These are phyloP conservation scores for Ectropis grisescens DNA, from an alignment of 1,140 invertebrate genomes.

Conservation along the genomic window DNA sequence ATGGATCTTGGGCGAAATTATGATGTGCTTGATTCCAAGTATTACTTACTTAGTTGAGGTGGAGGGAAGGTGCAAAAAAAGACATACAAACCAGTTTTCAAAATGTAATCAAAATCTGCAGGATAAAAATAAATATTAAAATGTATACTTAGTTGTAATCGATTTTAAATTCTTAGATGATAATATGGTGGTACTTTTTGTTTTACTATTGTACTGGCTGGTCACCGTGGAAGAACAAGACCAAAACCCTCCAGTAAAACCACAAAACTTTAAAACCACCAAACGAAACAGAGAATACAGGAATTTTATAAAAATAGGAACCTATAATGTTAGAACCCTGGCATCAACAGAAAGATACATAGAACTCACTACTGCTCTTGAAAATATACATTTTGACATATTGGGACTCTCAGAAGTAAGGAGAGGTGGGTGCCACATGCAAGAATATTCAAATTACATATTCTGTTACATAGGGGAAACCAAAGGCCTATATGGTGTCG, in stretches of 20 bases:
- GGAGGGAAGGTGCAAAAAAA: too few relatives aligned
- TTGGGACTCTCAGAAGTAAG: slow-evolving; percentile 1
- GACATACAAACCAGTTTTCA: too few relatives aligned
- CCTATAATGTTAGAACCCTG: slow-evolving; percentile 1
- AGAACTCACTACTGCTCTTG: background rate
- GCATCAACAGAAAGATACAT: slow-evolving; percentile 1
- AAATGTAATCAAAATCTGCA: too few relatives aligned
- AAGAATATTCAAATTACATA: slow-evolving; percentile 1
- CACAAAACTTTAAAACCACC: slow-evolving; percentile 4
- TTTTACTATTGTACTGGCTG: too few relatives aligned
- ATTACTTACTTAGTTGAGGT: too few relatives aligned
- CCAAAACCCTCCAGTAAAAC: slow-evolving; percentile 1
- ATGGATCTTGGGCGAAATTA: too few relatives aligned
- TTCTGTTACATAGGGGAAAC: slow-evolving; percentile 1
- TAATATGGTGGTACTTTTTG: too few relatives aligned
- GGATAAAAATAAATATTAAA: too few relatives aligned
- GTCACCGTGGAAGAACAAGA: slow-evolving; percentile 1
- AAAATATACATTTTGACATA: slow-evolving; percentile 1
- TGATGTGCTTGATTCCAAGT: too few relatives aligned
- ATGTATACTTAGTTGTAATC: too few relatives aligned
- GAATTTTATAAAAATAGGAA: slow-evolving; percentile 1
- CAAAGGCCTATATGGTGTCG: too few relatives aligned
- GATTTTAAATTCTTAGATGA: too few relatives aligned
- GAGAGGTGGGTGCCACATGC: background rate
- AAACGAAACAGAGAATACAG: slow-evolving; percentile 1